Evolutionary conservation across 2,888 invertebrate genomes (phyloP).

Genomic region (Neoitamus cyanurus): DNA sequence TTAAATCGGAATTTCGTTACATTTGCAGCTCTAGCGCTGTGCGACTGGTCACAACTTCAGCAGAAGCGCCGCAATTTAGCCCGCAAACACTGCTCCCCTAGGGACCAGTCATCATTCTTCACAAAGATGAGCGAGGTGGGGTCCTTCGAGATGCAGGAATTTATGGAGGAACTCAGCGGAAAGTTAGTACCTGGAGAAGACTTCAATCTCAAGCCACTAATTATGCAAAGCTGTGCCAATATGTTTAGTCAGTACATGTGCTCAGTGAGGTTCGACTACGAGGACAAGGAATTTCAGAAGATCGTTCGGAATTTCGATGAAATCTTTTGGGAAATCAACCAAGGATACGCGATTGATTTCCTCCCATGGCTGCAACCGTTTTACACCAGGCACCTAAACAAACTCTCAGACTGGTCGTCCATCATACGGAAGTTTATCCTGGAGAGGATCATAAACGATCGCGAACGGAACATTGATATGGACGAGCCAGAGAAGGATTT

Average conservation of each 20-base stretch:
- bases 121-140: constrained; percentile 75
- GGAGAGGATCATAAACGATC: constrained; percentile 72
- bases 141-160: constrained; percentile 71
- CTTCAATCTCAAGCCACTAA: constrained; percentile 74
- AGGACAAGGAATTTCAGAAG: constrained; percentile 73
- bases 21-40: constrained; percentile 79
- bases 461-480: constrained; percentile 63
- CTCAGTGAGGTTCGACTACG: constrained; percentile 74
- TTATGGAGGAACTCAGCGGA: constrained; percentile 70
- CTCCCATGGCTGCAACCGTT: constrained; percentile 81
- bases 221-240: constrained; percentile 79
- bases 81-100: constrained; percentile 79
- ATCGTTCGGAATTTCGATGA: constrained; percentile 80
- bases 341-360: constrained; percentile 85
- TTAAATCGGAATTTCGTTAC: too few relatives aligned
- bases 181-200: constrained; percentile 61
- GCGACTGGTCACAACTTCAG: constrained; percentile 85
- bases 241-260: constrained; percentile 87
- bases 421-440: constrained; percentile 77
- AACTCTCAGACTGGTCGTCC: constrained; percentile 74
- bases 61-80: constrained; percentile 80
- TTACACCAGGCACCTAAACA: constrained; percentile 74
- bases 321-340: constrained; percentile 89
- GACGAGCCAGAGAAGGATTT: constrained; percentile 76
- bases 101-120: constrained; percentile 76